Conservation (phyloP, 2,797 vertebrate species). For the Microctenopoma lineatum region DNA sequence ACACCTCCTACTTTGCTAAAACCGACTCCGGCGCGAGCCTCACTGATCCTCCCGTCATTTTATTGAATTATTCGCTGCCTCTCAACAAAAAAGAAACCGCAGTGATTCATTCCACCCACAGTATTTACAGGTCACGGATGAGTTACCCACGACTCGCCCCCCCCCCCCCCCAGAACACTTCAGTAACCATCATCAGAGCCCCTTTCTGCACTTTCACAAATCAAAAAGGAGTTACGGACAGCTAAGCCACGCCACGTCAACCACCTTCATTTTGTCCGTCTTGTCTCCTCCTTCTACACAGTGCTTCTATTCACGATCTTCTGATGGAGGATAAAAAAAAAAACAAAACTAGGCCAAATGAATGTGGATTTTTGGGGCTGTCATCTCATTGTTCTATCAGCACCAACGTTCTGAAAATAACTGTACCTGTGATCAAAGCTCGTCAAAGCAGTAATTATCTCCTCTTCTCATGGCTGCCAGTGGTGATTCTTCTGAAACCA, state of each 20-base stretch:
- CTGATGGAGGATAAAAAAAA: neutral
- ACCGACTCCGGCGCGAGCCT: slow-evolving; percentile 23
- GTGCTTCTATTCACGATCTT: slow-evolving; percentile 53
- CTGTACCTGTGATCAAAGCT: slow-evolving; percentile 81
- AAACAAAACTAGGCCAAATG: slow-evolving; percentile 46
- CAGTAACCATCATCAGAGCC: slow-evolving; percentile 39
- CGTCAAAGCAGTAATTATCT: slow-evolving; percentile 79
- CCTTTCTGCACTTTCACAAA: slow-evolving; percentile 45
- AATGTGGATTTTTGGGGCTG: slow-evolving; percentile 47
- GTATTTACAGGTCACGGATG: slow-evolving; percentile 53
- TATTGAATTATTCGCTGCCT: slow-evolving; percentile 50
- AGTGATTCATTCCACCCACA: slow-evolving; percentile 72
- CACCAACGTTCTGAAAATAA: slow-evolving; percentile 71
- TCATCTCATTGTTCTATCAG: slow-evolving; percentile 74
- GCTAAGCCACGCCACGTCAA: slow-evolving; percentile 29
- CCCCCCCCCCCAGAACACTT: slow-evolving; percentile 8
- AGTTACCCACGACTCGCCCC: slow-evolving; percentile 19
- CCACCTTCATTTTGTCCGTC: slow-evolving; percentile 46
- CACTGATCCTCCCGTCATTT: slow-evolving; percentile 44
- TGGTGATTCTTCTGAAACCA: slow-evolving; percentile 70
- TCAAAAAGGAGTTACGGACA: slow-evolving; percentile 44
- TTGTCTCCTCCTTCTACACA: slow-evolving; percentile 39
- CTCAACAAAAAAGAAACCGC: slow-evolving; percentile 49
- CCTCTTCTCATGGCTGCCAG: slow-evolving; percentile 64
- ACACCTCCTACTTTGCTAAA: slow-evolving; percentile 57